A percentile compares a stretch with the other conserved stretches of the same genome.
Evolutionary conservation across 2,888 invertebrate genomes (phyloP).

Genomic region (Leucoma salicis): DNA sequence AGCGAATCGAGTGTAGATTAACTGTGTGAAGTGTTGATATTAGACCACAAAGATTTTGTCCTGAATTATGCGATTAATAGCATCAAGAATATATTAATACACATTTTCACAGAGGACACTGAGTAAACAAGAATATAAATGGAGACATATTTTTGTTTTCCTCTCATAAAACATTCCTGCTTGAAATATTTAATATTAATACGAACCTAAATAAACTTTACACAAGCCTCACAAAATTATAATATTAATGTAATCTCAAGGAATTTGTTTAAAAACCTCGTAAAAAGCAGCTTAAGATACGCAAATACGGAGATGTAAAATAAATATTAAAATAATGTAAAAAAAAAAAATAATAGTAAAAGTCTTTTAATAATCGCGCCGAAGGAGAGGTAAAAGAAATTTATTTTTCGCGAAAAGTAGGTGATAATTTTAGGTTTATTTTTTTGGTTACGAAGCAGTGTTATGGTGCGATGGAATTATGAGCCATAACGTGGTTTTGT

Average conservation of each 20-base stretch:
- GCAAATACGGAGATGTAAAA: conserved; percentile 16
- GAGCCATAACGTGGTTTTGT: conserved; percentile 41
- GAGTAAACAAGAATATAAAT: not conserved
- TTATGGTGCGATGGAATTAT: conserved; percentile 39
- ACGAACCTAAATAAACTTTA: conserved; percentile 1
- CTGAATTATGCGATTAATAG: too few species aligned
- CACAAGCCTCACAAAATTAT: conserved; percentile 6
- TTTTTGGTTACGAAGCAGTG: conserved; percentile 26
- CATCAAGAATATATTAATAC: too few species aligned
- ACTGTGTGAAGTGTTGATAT: too few species aligned
- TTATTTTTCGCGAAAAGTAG: conserved; percentile 23
- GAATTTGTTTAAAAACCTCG: conserved; percentile 21
- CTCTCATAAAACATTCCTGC: not conserved
- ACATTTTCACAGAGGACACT: too few species aligned
- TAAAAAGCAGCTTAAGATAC: conserved; percentile 15
- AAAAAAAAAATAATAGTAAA: conserved; percentile 5
- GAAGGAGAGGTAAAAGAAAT: conserved; percentile 27
- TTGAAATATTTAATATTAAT: not conserved
- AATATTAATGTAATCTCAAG: conserved; percentile 10
- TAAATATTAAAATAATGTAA: conserved; percentile 7
- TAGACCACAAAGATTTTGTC: too few species aligned
- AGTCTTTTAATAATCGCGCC: conserved; percentile 25
- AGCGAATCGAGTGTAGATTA: too few species aligned
- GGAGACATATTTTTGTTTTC: not conserved
- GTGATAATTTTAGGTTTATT: conserved; percentile 28